Conservation (phyloP, 2,888 invertebrate species). For the Catocala nupta region DNA sequence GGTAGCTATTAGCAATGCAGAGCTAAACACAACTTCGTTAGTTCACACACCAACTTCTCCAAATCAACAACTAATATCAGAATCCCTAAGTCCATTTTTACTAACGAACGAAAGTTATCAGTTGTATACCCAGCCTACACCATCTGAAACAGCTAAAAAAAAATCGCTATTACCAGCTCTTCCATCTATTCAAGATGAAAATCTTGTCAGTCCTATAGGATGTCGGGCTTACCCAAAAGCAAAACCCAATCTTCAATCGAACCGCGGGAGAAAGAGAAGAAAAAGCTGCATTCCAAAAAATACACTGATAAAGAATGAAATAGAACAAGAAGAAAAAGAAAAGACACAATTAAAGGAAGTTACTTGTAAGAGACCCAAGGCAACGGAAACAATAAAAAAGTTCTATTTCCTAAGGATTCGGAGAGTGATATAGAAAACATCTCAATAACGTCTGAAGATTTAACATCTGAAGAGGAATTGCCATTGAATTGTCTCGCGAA, state of each 20-base stretch:
- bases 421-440: too few species aligned
- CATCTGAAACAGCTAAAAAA: neutral
- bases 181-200: constrained; percentile 20
- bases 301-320: constrained; percentile 9
- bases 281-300: constrained; percentile 9
- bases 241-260: constrained; percentile 15
- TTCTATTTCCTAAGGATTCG: too few species aligned
- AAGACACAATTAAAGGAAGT: too few species aligned
- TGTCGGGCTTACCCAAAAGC: constrained; percentile 18
- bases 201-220: constrained; percentile 13
- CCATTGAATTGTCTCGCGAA: too few species aligned
- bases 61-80: constrained; percentile 11
- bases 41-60: constrained; percentile 3
- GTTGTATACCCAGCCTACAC: neutral
- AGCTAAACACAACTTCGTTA: neutral
- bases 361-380: too few species aligned
- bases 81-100: constrained; percentile 21
- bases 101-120: neutral
- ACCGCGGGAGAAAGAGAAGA: constrained; percentile 11
- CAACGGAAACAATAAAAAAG: too few species aligned
- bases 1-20: neutral
- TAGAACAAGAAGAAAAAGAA: neutral
- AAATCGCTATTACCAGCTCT: neutral
- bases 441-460: too few species aligned
- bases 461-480: too few species aligned